Conservation (phyloP, 2,888 invertebrate species). For the Harpalus rubripes region DNA sequence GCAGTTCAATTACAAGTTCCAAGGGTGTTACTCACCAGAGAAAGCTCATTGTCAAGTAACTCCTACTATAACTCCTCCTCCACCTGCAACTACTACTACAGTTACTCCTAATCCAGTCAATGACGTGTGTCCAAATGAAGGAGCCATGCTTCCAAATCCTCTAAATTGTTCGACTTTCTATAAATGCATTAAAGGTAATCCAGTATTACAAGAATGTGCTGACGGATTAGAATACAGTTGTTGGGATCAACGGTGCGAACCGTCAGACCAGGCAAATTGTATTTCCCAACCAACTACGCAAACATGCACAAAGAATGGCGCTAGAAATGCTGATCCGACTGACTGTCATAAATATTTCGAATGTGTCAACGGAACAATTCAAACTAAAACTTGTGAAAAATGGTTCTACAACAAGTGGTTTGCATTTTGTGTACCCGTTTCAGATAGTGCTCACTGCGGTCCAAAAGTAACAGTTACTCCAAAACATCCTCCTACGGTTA, state of each 20-base stretch:
- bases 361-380: slow-evolving; percentile 21
- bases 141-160: slow-evolving; percentile 25
- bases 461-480: slow-evolving; percentile 16
- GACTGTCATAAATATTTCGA: slow-evolving; percentile 43
- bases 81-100: slow-evolving; percentile 13
- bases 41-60: background rate
- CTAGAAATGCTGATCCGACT: slow-evolving; percentile 14
- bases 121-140: slow-evolving; percentile 19
- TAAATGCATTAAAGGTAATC: slow-evolving; percentile 26
- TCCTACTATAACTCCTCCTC: background rate
- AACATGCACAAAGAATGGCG: slow-evolving; percentile 37
- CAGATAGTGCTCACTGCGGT: slow-evolving; percentile 21
- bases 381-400: slow-evolving; percentile 18
- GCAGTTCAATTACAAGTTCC: slow-evolving; percentile 30
- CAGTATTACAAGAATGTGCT: slow-evolving; percentile 17
- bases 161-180: slow-evolving; percentile 21
- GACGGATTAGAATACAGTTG: slow-evolving; percentile 36
- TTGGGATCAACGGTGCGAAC: slow-evolving; percentile 28
- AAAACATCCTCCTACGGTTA: background rate
- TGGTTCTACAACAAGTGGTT: slow-evolving; percentile 58
- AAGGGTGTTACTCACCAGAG: slow-evolving; percentile 9
- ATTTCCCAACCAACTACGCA: slow-evolving; percentile 7
- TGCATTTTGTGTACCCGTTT: background rate
- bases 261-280: background rate
- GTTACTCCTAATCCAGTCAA: background rate